Evolutionary conservation across 1,140 invertebrate genomes (phyloP).

Genomic region (Pararge aegeria): DNA sequence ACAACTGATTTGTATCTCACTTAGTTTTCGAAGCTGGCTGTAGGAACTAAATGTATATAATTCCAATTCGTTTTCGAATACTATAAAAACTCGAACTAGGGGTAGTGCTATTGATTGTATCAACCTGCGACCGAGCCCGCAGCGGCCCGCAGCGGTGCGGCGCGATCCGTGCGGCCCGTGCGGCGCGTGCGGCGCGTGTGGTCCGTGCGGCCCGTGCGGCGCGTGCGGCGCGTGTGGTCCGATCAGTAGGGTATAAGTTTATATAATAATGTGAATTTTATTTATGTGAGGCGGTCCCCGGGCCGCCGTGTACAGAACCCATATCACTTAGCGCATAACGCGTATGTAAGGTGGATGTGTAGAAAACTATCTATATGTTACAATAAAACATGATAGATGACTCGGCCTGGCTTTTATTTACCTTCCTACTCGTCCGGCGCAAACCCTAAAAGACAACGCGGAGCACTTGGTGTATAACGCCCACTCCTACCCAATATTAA

Average conservation of each 20-base stretch:
- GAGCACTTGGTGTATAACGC: no score
- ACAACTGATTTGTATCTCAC: no score
- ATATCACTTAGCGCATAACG: slow-evolving; percentile 69
- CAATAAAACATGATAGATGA: slow-evolving; percentile 73
- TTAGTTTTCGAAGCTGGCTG: no score
- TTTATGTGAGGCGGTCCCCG: slow-evolving; percentile 52
- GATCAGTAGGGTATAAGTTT: slow-evolving; percentile 48
- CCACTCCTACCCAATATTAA: no score
- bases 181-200: not conserved
- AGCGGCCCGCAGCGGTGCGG: no score
- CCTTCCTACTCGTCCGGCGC: not conserved
- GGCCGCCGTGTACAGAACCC: slow-evolving; percentile 59
- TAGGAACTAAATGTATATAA: no score
- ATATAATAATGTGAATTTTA: slow-evolving; percentile 65
- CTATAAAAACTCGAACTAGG: no score
- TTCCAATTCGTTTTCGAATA: no score
- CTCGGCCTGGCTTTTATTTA: slow-evolving; percentile 42
- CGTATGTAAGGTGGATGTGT: slow-evolving; percentile 72
- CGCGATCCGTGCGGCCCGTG: no score
- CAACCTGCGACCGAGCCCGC: slow-evolving; percentile 6
- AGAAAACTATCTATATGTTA: slow-evolving; percentile 75
- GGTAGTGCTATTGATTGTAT: no score
- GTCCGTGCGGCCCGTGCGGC: no score
- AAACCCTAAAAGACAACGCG: no score
- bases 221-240: slow-evolving; percentile 10